Percentiles rank a stretch among this genome's conserved stretches.
Conservation (phyloP, 2,888 invertebrate species). For the Leptopterna dolabrata region DNA sequence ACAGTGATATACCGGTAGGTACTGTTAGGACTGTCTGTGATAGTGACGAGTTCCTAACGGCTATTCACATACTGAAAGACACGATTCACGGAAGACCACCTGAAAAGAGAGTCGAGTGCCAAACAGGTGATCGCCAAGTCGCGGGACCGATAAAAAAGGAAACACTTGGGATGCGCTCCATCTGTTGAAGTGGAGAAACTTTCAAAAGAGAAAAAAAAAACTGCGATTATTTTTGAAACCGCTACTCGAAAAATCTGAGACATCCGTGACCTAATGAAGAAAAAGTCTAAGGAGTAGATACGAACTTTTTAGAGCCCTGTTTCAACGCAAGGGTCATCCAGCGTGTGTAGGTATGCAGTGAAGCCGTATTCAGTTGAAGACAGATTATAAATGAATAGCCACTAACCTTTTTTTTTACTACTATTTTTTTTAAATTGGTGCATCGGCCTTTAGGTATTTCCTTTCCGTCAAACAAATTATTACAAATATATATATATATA, state of each 20-base stretch:
- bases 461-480: too few species aligned
- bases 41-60: not conserved
- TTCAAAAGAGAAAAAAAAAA: not conserved
- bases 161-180: not conserved
- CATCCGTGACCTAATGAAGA: not conserved
- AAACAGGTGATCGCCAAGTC: not conserved
- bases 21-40: not conserved
- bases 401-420: too few species aligned
- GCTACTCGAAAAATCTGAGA: not conserved
- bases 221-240: not conserved
- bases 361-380: too few species aligned
- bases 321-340: too few species aligned
- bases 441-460: too few species aligned
- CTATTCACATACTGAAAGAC: not conserved
- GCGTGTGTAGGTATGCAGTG: too few species aligned
- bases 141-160: not conserved
- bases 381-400: too few species aligned
- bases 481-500: too few species aligned
- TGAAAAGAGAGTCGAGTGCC: not conserved
- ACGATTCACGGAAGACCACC: slow-evolving; percentile 5
- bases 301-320: too few species aligned
- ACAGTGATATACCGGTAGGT: not conserved
- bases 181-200: not conserved
- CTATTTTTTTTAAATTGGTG: too few species aligned
- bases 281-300: too few species aligned